phyloP scores from a whole-genome alignment of 37 sponge, comb jelly and placozoan genomes.

The Tethya wilhelma region DNA sequence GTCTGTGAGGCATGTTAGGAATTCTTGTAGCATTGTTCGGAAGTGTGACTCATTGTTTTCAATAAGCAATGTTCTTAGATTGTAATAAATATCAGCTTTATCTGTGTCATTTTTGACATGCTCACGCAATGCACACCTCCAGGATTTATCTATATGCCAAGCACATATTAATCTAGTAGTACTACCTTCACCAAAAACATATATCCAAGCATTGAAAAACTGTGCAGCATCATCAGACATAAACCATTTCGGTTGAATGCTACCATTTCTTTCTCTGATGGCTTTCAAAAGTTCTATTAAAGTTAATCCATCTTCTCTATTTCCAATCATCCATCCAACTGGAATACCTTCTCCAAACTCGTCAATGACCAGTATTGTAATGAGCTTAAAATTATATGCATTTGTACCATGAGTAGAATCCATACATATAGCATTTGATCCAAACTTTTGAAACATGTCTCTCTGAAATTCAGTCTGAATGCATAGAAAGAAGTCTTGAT shows the following conservation, averaged over 20 bases:
- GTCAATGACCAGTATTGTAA: constrained; percentile 57
- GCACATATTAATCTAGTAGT: no score
- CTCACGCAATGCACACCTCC: no score
- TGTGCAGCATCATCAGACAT: constrained; percentile 63
- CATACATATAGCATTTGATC: not conserved
- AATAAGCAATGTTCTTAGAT: no score
- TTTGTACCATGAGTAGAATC: constrained; percentile 26
- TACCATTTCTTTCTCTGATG: constrained; percentile 20
- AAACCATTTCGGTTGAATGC: constrained; percentile 33
- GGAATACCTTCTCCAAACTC: constrained; percentile 59
- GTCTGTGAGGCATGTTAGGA: no score
- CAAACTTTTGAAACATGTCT: constrained; percentile 10
- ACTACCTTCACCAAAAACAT: no score
- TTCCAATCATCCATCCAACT: constrained; percentile 45
- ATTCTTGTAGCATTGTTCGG: no score
- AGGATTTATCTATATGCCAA: no score
- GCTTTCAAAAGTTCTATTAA: constrained; percentile 38
- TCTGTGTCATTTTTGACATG: no score
- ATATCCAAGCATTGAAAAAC: constrained; percentile 59
- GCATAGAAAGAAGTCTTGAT: constrained; percentile 8
- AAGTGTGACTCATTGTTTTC: no score
- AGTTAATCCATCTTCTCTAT: constrained; percentile 15
- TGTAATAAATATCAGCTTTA: no score
- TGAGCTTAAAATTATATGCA: constrained; percentile 14
- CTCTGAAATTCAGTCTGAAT: constrained; percentile 30